phyloP scores from a whole-genome alignment of 2,113 vertebrate species.

The Poecilia latipinna region DNA sequence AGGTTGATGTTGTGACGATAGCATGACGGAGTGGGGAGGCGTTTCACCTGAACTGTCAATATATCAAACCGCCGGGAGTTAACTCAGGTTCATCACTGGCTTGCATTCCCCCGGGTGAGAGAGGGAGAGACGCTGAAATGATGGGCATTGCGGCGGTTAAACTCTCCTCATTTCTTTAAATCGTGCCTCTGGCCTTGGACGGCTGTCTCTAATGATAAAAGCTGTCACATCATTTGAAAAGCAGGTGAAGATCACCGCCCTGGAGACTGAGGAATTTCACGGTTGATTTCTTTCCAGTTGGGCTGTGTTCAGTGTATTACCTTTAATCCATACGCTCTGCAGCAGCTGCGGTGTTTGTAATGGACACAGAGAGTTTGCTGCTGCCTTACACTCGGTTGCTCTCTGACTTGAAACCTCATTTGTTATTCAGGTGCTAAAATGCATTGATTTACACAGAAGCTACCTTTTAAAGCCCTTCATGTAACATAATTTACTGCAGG shows the following conservation, averaged over 20 bases:
- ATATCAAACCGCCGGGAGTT: constrained; percentile 4
- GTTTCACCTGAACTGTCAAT: neutral
- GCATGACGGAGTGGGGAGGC: neutral
- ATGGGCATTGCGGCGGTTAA: neutral
- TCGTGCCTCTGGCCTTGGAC: constrained; percentile 1
- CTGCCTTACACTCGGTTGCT: constrained; percentile 13
- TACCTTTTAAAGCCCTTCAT: neutral
- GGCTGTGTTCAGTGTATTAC: neutral
- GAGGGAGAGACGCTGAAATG: neutral
- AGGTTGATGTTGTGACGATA: constrained; percentile 6
- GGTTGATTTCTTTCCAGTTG: constrained; percentile 5
- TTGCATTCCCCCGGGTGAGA: neutral
- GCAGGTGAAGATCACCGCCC: neutral
- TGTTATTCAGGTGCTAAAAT: neutral
- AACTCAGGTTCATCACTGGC: neutral
- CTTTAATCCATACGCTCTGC: neutral
- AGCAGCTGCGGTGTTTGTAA: neutral
- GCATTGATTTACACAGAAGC: neutral
- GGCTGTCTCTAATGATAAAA: neutral
- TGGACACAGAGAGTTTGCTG: neutral
- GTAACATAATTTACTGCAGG: too few relatives aligned
- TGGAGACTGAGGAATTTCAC: neutral
- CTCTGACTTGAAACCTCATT: constrained; percentile 14
- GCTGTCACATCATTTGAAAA: constrained; percentile 1
- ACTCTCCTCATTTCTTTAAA: neutral